Conservation (phyloP, 1,140 invertebrate species). For the Camponotus floridanus region DNA sequence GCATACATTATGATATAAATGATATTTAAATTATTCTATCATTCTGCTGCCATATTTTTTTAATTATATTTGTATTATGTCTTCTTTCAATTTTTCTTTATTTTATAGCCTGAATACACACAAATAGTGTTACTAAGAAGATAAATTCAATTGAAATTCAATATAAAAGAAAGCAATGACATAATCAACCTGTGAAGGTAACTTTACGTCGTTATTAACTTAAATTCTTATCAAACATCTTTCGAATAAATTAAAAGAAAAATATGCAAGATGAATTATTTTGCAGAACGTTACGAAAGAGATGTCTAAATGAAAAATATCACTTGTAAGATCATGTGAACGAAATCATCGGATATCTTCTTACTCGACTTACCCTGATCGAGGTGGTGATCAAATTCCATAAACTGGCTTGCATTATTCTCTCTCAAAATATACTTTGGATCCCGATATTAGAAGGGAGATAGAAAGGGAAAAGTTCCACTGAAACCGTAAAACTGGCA, state of each 20-base stretch:
- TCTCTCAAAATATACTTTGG: slow-evolving; percentile 26
- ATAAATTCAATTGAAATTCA: neutral
- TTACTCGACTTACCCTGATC: slow-evolving; percentile 80
- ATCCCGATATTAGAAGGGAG: neutral
- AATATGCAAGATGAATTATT: slow-evolving; percentile 47
- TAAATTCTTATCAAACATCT: neutral
- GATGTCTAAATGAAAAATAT: slow-evolving; percentile 47
- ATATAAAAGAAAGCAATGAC: slow-evolving; percentile 47
- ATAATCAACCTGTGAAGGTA: slow-evolving; percentile 59
- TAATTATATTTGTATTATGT: neutral
- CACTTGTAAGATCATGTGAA: neutral
- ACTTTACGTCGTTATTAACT: neutral
- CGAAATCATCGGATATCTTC: neutral
- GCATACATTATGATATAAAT: neutral
- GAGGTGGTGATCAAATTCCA: slow-evolving; percentile 82
- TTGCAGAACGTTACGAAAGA: slow-evolving; percentile 73
- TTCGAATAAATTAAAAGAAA: neutral
- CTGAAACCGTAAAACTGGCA: neutral
- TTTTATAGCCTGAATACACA: neutral
- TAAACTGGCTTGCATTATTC: slow-evolving; percentile 84
- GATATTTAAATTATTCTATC: neutral
- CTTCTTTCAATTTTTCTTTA: neutral
- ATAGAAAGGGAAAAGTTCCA: slow-evolving; percentile 44
- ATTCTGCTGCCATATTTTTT: neutral
- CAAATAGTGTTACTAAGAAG: neutral